Evolutionary conservation across 2,888 invertebrate species (phyloP), one percentile per base, ranked within the genome.

Genomic region (Entomobrya proxima): DNA sequence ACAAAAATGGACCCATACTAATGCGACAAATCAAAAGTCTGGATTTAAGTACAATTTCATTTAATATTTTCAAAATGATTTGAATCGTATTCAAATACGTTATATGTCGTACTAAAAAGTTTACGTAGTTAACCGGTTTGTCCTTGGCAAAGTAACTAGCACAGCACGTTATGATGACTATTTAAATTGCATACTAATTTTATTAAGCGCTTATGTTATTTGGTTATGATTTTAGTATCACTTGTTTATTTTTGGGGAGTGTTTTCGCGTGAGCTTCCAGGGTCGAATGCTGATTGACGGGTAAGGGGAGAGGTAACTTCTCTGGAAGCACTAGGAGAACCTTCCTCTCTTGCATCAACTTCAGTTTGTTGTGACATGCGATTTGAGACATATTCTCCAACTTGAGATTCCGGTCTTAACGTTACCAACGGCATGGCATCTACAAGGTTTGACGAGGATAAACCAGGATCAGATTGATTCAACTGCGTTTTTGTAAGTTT

Each of bases 381-480:
- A n/a, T 80, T 75, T 61, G 78, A 50, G 77, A 82, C 55, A 47
- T n/a, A 69, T 40, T 78, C 75, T 44, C 77, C 67, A 47, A 30
- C 13, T 64, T 84, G 76, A 80, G 80, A 83, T 87, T 83, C 83
- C 15, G 83, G 64, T 50, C 50, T 27, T 11, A 79, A 21, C n/a
- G 78, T 67, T 40, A 52, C 75, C 32, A 85, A 37, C 18, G 81
- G 81, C 27, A 74, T 67, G 13, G 37, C 18, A 24, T 69, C 85
- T 13, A 69, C 81, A 64, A 58, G 27, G 32, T 44, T 83, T 21
- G 86, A 88, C 2, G 87, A 75, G 0, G 85, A 86, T 32, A 89
- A 85, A 15, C 88, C 88, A 0, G 89, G 88, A 61, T 89, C 89
- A 30, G 88, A 89, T 27, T 88, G 86, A 78, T 89, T 89, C 79